Base-by-base conservation (phyloP, 2,888 invertebrate genomes). In the Slavum lentiscoides region DNA sequence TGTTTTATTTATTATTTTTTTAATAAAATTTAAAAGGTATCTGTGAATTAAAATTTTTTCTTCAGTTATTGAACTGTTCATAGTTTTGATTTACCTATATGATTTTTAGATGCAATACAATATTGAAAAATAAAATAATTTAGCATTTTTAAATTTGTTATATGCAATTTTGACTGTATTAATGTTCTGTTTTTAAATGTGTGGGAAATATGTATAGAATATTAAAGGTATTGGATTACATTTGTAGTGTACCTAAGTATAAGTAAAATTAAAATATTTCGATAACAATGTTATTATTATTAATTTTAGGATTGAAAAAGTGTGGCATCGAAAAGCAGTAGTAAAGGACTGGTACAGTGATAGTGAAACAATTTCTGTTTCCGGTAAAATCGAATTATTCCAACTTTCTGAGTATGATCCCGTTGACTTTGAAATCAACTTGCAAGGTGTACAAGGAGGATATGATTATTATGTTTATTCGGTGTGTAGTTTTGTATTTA, bases 341-440 rank as follows among this genome's bases (percentile, higher is more conserved):
- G 93, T 91, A 0, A 92, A 91, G 84, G 93, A 95, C 85, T 96
- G 96, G 96, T 94, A 94, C 86, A 92, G 93, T 8, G 95, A 95
- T 86, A 94, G 93, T 0, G 89, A 90, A 82, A 87, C 88, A 0
- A 86, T 91, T 59, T 86, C 89, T 0, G 88, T 94, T 30, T 90
- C 89, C 85, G 95, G 95, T 15, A 91, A 91, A 86, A 86, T 95
- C 37, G 95, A 95, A 87, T 90, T 96, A 84, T 89, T 91, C 62
- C 96, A 96, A 87, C 94, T 95, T 87, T 93, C 93, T 0, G 93
- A 93, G 86, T 95, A 94, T 85, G 95, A 95, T 86, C 87, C 92
- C 75, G 93, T 93, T 73, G 92, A 94, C 84, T 90, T 93, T 11
- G 91, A 93, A 85, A 90, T 95, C 37, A 89, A 91, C 84, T 87